phyloP scores from a whole-genome alignment of 1,140 invertebrate genomes.

The Bombus sibiricus region DNA sequence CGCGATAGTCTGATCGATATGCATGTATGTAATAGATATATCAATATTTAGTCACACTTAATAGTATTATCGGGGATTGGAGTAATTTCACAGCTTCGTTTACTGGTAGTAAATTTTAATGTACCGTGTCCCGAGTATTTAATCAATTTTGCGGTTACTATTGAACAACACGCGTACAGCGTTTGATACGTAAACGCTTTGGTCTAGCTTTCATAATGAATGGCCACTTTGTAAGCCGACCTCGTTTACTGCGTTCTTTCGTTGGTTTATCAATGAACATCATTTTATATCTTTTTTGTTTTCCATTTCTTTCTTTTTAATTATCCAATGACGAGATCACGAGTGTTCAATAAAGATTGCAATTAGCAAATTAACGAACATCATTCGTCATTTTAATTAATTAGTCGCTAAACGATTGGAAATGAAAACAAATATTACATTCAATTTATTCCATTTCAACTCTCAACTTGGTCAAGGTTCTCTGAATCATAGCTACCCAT shows the following conservation, averaged over 20 bases:
- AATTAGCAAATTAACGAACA: neutral
- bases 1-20: too few species aligned
- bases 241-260: neutral
- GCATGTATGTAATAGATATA: too few species aligned
- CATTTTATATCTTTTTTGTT: neutral
- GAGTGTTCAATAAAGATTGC: too few species aligned
- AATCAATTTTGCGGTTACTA: slow-evolving; percentile 2
- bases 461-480: slow-evolving; percentile 15
- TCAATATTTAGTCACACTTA: neutral
- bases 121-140: too few species aligned
- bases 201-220: slow-evolving; percentile 27
- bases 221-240: neutral
- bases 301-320: neutral
- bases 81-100: neutral
- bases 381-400: neutral
- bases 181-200: slow-evolving; percentile 26
- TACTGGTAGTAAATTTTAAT: neutral
- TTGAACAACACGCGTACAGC: slow-evolving; percentile 11
- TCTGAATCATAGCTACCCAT: slow-evolving; percentile 6
- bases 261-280: neutral
- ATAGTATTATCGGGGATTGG: neutral
- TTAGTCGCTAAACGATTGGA: neutral
- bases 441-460: neutral
- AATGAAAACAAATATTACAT: neutral
- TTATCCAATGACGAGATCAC: neutral